Conservation (phyloP, 2,888 invertebrate species). For the Drosophila diplacantha region DNA sequence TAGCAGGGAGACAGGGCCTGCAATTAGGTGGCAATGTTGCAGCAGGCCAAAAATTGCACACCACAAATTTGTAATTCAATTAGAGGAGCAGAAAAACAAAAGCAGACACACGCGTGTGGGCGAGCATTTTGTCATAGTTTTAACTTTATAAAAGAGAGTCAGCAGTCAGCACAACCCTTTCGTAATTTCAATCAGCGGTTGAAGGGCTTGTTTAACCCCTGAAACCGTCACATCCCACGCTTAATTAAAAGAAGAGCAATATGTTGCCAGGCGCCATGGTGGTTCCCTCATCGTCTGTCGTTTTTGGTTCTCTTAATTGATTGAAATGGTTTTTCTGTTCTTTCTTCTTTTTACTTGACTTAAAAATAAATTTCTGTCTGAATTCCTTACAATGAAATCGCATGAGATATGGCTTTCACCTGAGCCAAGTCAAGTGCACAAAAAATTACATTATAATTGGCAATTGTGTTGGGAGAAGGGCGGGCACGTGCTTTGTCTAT, state of each 20-base stretch:
- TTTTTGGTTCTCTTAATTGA: constrained; percentile 31
- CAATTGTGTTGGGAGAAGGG: constrained; percentile 1
- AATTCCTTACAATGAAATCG: constrained; percentile 24
- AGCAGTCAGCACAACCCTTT: background rate
- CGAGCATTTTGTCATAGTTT: constrained; percentile 33
- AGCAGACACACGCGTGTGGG: constrained; percentile 16
- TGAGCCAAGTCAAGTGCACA: constrained; percentile 24
- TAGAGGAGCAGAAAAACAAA: constrained; percentile 5
- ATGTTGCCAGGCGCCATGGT: constrained; percentile 30
- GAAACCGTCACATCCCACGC: constrained; percentile 19
- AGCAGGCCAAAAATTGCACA: constrained; percentile 10
- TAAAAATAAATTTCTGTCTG: constrained; percentile 18
- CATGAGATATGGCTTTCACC: constrained; percentile 22
- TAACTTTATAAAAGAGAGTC: constrained; percentile 21
- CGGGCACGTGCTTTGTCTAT: constrained; percentile 19
- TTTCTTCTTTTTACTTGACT: constrained; percentile 1
- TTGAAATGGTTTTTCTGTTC: constrained; percentile 19
- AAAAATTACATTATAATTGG: constrained; percentile 29
- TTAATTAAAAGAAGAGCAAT: constrained; percentile 30
- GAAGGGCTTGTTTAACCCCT: constrained; percentile 37
- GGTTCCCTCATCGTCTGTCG: constrained; percentile 9
- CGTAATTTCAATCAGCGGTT: constrained; percentile 30
- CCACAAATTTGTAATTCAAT: constrained; percentile 32
- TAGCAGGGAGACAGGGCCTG: background rate
- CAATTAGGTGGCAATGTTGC: constrained; percentile 2